A percentile compares a stretch with the other conserved stretches of the same genome.
These are phyloP conservation scores for Sipha flava DNA, from an alignment of 1,140 invertebrate genomes.

Conservation along the genomic window DNA sequence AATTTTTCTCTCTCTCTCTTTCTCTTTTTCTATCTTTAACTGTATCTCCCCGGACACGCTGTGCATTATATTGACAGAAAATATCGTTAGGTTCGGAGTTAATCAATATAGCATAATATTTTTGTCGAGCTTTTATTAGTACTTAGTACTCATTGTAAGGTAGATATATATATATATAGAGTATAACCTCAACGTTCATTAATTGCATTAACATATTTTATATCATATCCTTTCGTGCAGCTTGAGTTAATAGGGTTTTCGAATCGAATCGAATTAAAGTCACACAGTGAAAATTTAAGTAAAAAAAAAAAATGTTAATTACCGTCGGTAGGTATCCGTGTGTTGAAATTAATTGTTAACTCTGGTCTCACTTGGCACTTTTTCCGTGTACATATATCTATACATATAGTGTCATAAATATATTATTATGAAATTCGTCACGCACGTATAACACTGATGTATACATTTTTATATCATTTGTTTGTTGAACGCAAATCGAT, in stretches of 20 bases:
- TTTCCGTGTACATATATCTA: no score
- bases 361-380: no score
- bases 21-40: no score
- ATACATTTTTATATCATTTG: not conserved
- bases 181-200: not conserved
- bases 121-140: not conserved
- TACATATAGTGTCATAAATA: no score
- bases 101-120: not conserved
- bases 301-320: slow-evolving; percentile 5
- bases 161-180: not conserved
- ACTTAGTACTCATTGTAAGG: not conserved
- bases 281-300: not conserved
- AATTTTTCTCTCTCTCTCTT: no score
- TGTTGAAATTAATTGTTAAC: not conserved
- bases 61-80: no score
- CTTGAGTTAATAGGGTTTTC: not conserved
- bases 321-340: not conserved
- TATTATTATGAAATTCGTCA: no score
- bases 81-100: no score
- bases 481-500: not conserved
- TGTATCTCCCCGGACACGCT: no score
- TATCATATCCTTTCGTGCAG: not conserved
- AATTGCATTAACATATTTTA: slow-evolving; percentile 9
- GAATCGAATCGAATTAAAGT: not conserved
- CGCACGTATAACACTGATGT: no score